Evolutionary conservation across 2,888 invertebrate genomes (phyloP), one percentile per base, ranked within the genome.

Genomic region (Eupithecia vulgata): DNA sequence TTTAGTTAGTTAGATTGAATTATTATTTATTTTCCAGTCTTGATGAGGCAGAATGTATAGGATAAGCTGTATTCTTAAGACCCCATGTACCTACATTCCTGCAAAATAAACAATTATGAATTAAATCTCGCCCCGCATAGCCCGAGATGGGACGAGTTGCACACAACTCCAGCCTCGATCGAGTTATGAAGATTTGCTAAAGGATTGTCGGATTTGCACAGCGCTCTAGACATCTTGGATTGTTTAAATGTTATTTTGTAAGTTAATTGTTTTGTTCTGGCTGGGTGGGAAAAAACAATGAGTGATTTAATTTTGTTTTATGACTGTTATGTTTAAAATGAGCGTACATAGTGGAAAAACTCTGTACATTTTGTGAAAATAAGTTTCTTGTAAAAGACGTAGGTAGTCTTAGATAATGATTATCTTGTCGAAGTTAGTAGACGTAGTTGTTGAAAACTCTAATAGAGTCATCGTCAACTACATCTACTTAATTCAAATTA

Each of bases 121-220:
- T n/a, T n/a, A 21, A 21, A 52, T 52, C 52, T 52, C 25, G 57
- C 25, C 13, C 57, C 25, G 13, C 12, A 57, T 25, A 57, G 25
- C 25, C 13, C 1, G 25, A 13, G 21, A 57, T 25, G 13, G 25
- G 25, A 57, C 25, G 57, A 57, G 25, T 25, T 57, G 5, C 5
- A 25, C 13, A 25, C 57, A 57, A 25, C 57, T 25, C 57, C 21
- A 10, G 25, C 13, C 57, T 10, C n/a, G 62, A 87, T 86, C 85
- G 85, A 81, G 83, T 87, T 87, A 87, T 84, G 78, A 80, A 86
- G 88, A 89, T 88, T 88, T 86, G 87, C 85, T 83, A 84, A 85
- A 84, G 85, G 88, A 84, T 87, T 87, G 81, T 74, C 79, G 78
- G 82, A 82, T 84, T 84, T 84, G 80, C 37, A 64, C 35, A 21